Conservation (phyloP, 2,797 vertebrate genomes). For the Darevskia nairensis region DNA sequence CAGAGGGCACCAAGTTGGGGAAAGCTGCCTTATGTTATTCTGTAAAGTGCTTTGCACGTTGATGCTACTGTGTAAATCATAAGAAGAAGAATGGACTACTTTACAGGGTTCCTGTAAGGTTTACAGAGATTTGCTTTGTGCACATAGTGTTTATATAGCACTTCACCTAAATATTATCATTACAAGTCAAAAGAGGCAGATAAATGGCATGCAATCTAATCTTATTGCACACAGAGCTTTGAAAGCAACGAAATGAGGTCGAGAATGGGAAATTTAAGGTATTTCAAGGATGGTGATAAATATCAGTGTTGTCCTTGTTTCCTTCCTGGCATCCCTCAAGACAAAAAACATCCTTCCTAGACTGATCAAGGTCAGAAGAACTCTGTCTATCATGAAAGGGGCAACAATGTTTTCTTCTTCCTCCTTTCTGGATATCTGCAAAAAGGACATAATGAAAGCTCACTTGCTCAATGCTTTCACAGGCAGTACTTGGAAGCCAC, state of each 20-base stretch:
- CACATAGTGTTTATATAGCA: background rate
- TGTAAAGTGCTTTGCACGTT: background rate
- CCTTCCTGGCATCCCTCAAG: background rate
- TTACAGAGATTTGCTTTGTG: background rate
- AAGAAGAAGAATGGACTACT: background rate
- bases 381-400: background rate
- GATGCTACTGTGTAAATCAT: background rate
- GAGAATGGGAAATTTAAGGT: background rate
- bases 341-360: conserved; percentile 5
- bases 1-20: background rate
- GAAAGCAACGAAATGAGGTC: background rate
- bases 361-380: conserved; percentile 7
- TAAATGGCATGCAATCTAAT: background rate
- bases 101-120: background rate
- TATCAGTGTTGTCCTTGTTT: background rate
- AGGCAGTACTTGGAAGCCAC: background rate
- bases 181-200: background rate
- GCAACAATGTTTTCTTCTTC: background rate
- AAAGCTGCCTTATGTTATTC: background rate
- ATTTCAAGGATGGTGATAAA: conserved; percentile 5
- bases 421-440: background rate
- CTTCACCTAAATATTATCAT: background rate
- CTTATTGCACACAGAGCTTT: background rate
- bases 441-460: background rate
- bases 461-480: background rate